Evolutionary conservation across 2,888 invertebrate genomes (phyloP), one percentile per base, ranked within the genome.

Genomic region (Acanthosepion esculentum): DNA sequence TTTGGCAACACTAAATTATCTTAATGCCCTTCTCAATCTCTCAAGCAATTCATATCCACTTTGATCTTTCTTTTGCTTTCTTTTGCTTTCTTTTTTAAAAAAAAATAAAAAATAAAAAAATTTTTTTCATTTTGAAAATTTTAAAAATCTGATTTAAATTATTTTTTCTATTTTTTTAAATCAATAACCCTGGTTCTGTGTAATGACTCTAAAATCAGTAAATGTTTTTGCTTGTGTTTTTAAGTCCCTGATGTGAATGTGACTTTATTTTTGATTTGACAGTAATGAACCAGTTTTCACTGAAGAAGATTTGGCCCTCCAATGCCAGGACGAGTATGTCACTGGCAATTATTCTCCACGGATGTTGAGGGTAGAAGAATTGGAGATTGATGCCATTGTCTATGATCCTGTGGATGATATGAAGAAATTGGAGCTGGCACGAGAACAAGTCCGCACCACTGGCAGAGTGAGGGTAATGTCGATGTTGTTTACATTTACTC

Each of bases 301-400:
- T 0, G 98, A 98, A 48, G 98, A 98, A 95, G 98, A 95, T 97
- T 98, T 96, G 96, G 98, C 94, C 97, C 98, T 97, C 92, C 96
- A 96, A 95, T 94, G 98, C 98, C 98, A 98, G 95, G 97, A 98
- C 91, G 98, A 98, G 91, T 99, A 99, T 97, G 98, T 98, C 94
- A 97, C 98, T n/a, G 99, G 99, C 4, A 98, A 98, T 78, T 99
- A 99, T 97, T 98, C 98, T 96, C 99, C 99, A 0, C 98, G 97
- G 96, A 98, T 98, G 96, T 97, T 99, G 95, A 95, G 97, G 6
- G 96, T 98, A 0, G 97, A 98, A 64, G 98, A 98, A 95, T 98
- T 99, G 94, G 99, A 98, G 96, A 98, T 98, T 0, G 99, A 98
- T 95, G 98, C 99, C 15, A 98, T 99, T 95, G 98, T 99, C 4